phyloP scores from a whole-genome alignment of 92 coral and sea anemone species.

The Pocillopora grandis region DNA sequence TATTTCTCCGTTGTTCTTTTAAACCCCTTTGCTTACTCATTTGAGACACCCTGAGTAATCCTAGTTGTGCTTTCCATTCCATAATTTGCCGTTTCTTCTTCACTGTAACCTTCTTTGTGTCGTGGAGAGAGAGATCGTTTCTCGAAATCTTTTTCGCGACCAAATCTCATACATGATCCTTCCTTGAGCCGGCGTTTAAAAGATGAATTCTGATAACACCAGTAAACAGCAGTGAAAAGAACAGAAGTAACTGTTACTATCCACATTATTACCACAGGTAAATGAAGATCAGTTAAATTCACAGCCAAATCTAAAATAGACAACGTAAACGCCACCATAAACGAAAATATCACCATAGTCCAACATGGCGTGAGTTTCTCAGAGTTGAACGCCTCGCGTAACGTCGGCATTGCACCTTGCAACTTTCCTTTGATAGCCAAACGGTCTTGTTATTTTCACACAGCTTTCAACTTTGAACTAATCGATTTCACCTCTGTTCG shows the following conservation, averaged over 20 bases:
- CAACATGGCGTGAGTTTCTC: constrained; percentile 27
- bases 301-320: constrained; percentile 19
- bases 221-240: constrained; percentile 18
- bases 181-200: not conserved
- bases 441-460: no score
- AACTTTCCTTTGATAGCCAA: no score
- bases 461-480: no score
- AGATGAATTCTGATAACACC: constrained; percentile 1
- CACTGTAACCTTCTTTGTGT: not conserved
- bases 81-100: not conserved
- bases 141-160: constrained; percentile 8
- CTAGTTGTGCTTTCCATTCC: not conserved
- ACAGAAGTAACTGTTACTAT: constrained; percentile 3
- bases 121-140: not conserved
- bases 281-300: not conserved
- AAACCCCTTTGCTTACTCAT: not conserved
- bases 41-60: not conserved
- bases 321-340: constrained; percentile 32
- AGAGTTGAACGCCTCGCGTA: constrained; percentile 26
- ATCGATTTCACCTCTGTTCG: not conserved
- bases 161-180: not conserved
- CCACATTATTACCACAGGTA: constrained; percentile 38
- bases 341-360: constrained; percentile 27
- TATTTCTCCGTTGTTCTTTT: not conserved
- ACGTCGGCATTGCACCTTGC: not conserved